Evolutionary conservation across 2,797 vertebrate species (phyloP).

Genomic region (Acrocephalus scirpaceus): DNA sequence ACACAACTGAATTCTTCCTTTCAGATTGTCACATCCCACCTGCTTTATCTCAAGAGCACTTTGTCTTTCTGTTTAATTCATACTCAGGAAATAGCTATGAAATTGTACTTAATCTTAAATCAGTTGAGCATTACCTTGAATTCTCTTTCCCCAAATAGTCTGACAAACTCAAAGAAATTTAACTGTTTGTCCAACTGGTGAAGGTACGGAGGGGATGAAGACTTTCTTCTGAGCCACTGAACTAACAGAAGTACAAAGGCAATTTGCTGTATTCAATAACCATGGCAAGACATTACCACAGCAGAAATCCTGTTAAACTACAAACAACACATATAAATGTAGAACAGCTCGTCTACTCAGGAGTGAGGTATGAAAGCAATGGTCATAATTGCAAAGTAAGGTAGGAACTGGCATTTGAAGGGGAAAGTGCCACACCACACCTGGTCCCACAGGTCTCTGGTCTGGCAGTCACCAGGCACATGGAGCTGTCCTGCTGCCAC

Average conservation of each 20-base stretch:
- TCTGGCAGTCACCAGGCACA: fast-evolving
- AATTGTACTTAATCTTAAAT: neutral
- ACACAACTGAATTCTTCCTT: neutral
- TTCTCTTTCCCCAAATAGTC: neutral
- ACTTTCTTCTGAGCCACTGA: neutral
- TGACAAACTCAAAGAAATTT: neutral
- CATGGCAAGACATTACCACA: neutral
- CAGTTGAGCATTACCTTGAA: neutral
- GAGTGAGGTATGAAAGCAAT: neutral
- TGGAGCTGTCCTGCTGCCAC: neutral
- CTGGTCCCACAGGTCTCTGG: fast-evolving
- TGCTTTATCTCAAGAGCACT: neutral
- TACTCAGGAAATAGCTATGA: neutral
- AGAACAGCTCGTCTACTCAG: neutral
- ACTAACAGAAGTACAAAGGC: neutral
- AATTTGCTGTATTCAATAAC: neutral
- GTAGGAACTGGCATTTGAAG: neutral
- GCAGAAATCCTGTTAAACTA: neutral
- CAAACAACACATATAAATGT: neutral
- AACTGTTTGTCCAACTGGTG: neutral
- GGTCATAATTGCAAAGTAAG: neutral
- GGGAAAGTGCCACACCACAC: neutral
- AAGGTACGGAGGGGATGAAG: neutral
- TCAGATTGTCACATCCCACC: neutral
- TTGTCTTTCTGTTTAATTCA: neutral